A percentile compares a stretch with the other conserved stretches of the same genome.
These are phyloP conservation scores for Oncorhynchus mykiss DNA, from an alignment of 2,113 vertebrate genomes.

Conservation along the genomic window DNA sequence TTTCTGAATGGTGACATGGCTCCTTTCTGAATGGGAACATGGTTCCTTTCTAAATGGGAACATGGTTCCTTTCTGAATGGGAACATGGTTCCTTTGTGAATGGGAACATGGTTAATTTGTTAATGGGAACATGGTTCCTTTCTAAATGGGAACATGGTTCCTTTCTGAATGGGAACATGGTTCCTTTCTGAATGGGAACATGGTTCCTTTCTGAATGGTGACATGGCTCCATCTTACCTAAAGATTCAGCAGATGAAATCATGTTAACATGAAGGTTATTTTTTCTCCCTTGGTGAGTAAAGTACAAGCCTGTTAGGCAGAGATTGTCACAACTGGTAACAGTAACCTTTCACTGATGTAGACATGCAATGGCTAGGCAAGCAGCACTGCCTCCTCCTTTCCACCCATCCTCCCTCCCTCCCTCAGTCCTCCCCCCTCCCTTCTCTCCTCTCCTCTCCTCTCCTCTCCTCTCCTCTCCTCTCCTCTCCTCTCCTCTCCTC, in stretches of 20 bases:
- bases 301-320: slow-evolving; percentile 63
- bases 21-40: no score
- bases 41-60: no score
- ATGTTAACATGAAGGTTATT: slow-evolving; percentile 18
- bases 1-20: no score
- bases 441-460: background rate
- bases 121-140: no score
- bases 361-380: slow-evolving; percentile 69
- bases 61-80: no score
- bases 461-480: background rate
- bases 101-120: no score
- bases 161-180: no score
- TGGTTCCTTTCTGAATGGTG: background rate
- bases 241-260: slow-evolving; percentile 32
- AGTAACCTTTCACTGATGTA: slow-evolving; percentile 70
- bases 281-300: slow-evolving; percentile 37
- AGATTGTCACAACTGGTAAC: slow-evolving; percentile 69
- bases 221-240: background rate
- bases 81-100: no score
- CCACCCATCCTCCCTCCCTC: background rate
- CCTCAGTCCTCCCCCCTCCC: background rate
- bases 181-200: no score
- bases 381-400: slow-evolving; percentile 47
- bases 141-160: no score
- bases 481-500: no score